phyloP scores from a whole-genome alignment of 2,797 vertebrate species.

The Australoheros facetus region DNA sequence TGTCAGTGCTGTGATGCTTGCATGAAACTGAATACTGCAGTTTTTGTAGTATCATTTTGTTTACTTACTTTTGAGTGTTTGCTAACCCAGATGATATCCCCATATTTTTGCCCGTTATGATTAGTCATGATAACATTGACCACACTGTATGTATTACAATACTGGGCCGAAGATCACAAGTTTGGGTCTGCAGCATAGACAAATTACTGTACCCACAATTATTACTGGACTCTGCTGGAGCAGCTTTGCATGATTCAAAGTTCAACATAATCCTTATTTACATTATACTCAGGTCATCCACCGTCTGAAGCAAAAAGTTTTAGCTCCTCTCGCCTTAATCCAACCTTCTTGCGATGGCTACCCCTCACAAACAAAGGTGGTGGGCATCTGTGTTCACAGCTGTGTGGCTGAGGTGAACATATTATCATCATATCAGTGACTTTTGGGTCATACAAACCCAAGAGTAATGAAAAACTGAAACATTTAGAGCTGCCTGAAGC shows the following conservation, averaged over 20 bases:
- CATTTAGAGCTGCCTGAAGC: background rate
- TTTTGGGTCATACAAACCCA: background rate
- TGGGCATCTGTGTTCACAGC: background rate
- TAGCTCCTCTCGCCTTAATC: background rate
- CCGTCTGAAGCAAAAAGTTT: background rate
- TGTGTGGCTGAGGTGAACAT: rapidly evolving
- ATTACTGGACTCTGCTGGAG: no score
- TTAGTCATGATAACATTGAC: background rate
- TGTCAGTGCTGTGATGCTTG: constrained; percentile 8
- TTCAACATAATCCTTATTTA: background rate
- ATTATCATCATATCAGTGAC: background rate
- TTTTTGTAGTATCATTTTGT: background rate
- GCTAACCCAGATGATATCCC: background rate
- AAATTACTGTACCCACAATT: background rate
- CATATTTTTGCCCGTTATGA: background rate
- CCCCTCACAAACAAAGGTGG: background rate
- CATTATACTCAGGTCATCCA: background rate
- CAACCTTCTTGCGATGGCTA: background rate
- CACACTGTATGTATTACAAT: background rate
- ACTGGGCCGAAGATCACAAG: background rate
- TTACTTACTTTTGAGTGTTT: background rate
- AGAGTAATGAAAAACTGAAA: background rate
- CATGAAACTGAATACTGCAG: background rate
- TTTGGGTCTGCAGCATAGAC: background rate
- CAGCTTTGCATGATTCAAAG: no score